Base-by-base conservation (phyloP, 92 coral and sea anemone genomes). In the Umimayanthus chanpuru region DNA sequence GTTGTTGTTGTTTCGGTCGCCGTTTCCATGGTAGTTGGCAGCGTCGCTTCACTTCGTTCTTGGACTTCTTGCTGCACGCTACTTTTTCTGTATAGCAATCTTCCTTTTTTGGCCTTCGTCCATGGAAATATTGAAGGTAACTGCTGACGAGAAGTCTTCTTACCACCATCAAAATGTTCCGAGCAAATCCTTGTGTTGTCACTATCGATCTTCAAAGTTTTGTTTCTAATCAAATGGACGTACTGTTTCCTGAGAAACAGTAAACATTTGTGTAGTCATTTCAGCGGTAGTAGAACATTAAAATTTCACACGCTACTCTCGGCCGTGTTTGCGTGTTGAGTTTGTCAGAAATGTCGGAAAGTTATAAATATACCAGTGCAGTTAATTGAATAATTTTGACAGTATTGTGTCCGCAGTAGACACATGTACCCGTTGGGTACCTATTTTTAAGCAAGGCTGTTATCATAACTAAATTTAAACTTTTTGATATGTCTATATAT, bases 181-280 rank as follows among this genome's bases (percentile, higher is more conserved):
- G 89, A 86, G 68, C 89, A 86, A 74, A 86, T 86, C 89, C 89
- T 86, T 36, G 80, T 74, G 67, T 68, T 89, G 72, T 82, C 88
- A 61, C 85, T 82, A 38, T 82, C 28, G 28, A 86, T 79, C 39
- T 86, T 86, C 47, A 86, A 73, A 39, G 74, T 75, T 32, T 32
- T 32, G 36, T 32, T 32, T 32, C 36, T 32, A 0, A 32, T 32
- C 36, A 32, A 32, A 32, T 43, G 49, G 2, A 43, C 49, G 64
- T 55, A 55, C 15, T 55, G 64, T 15, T 55, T 55, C 2, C 64
- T 55, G 20, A 10, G 64, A 10, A n/a, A n/a, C n/a, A n/a, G n/a
- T n/a, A n/a, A n/a, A n/a, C n/a, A n/a, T n/a, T n/a, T n/a, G n/a
- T n/a, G n/a, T n/a, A n/a, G n/a, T n/a, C n/a, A n/a, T n/a, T n/a